A percentile compares a stretch with the other conserved stretches of the same genome.
phyloP scores from a whole-genome alignment of 2,888 invertebrate genomes.

The Ceriagrion tenellum region DNA sequence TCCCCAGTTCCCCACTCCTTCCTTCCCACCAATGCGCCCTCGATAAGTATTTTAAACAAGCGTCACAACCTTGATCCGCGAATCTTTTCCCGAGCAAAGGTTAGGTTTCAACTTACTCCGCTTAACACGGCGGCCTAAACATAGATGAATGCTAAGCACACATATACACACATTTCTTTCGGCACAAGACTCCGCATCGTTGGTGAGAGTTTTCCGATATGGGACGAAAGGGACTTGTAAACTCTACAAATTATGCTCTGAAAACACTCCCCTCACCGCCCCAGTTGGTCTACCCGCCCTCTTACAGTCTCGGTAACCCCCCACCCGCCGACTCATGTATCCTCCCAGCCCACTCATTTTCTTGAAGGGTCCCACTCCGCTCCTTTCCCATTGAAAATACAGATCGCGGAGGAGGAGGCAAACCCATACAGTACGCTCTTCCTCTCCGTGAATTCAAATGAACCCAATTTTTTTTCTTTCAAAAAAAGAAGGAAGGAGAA shows the following conservation, averaged over 20 bases:
- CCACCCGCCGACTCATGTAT: not conserved
- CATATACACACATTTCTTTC: not conserved
- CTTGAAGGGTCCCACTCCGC: not conserved
- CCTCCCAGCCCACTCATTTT: not conserved
- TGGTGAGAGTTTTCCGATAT: not conserved
- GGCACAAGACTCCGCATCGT: not conserved
- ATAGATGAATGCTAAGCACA: not conserved
- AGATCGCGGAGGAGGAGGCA: not conserved
- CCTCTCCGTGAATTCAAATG: conserved; percentile 1
- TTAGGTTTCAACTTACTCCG: not conserved
- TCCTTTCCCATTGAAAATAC: not conserved
- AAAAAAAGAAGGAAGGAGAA: not conserved
- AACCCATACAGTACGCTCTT: not conserved
- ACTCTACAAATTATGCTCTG: not conserved
- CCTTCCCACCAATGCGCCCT: not conserved
- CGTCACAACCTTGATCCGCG: not conserved
- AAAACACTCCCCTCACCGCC: not conserved
- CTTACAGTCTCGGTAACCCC: not conserved
- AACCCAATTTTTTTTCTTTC: not conserved
- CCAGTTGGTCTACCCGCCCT: not conserved
- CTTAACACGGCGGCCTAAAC: not conserved
- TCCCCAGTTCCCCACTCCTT: not conserved
- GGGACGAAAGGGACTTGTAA: not conserved
- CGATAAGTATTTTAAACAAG: not conserved
- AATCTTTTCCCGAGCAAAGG: not conserved